Base-by-base conservation (phyloP, 1,140 invertebrate genomes). In the Formica selysi region DNA sequence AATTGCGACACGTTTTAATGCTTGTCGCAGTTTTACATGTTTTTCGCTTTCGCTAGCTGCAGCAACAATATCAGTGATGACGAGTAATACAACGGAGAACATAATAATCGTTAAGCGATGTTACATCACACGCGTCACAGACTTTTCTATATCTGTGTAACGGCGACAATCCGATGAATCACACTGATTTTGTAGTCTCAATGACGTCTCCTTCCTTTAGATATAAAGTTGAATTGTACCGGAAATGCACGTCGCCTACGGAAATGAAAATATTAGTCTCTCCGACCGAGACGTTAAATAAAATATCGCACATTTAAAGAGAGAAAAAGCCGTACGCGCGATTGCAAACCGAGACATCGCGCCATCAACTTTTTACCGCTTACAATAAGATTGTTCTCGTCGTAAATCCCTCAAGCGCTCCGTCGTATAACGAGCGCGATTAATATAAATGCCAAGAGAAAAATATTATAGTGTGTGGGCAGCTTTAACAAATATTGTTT, bases 1-100 rank as follows among this genome's bases (percentile, higher is more conserved):
- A 90, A 90, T 90, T 90, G 88, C 74, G 79, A 85, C 88, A 90
- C 74, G 89, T 70, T 89, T 90, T 70, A 78, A 62, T 68, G 88
- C 61, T 87, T 67, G 79, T 87, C 62, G 59, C 79, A 85, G 73
- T 89, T 87, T 89, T 68, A 85, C 89, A 80, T 64, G 74, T 48
- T 22, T 22, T 22, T 73, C 70, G 86, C 87, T 89, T 89, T 90
- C 80, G 88, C 79, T 61, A 38, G 38, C 38, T 6, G 38, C 38
- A 11, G 29, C 74, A n/a, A 59, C 29, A 29, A 62, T n/a, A 59
- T 26, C 19, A 32, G 29, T 54, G 26, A 54, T 29, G 54, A 44
- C 22, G 73, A 29, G 22, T 16, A 62, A 44, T 22, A 26, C 13
- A 6, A 22, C 32, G 26, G 22, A 61, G 84, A 87, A 80, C 74